Percentiles rank a stretch among this genome's conserved stretches.
Conservation (phyloP, 2,888 invertebrate genomes). For the Spodoptera exigua region DNA sequence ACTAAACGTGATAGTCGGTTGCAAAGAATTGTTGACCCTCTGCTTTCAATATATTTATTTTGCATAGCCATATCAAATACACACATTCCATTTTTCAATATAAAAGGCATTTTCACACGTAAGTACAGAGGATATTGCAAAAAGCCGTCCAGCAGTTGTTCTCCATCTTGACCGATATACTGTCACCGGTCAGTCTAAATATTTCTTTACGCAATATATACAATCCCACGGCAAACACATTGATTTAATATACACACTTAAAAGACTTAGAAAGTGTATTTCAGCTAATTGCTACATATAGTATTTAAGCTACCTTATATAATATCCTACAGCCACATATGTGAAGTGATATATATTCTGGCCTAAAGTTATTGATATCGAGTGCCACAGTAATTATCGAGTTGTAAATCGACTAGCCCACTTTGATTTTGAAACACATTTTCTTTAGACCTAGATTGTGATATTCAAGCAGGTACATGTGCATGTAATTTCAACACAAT, state of each 20-base stretch:
- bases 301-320: constrained; percentile 43
- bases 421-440: constrained; percentile 26
- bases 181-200: constrained; percentile 45
- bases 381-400: constrained; percentile 33
- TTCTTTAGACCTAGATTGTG: background rate
- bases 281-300: constrained; percentile 55
- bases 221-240: constrained; percentile 54
- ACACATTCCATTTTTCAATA: background rate
- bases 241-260: constrained; percentile 48
- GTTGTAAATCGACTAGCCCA: constrained; percentile 1
- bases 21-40: no score
- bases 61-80: no score
- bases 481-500: no score
- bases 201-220: constrained; percentile 54
- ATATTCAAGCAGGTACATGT: background rate
- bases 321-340: constrained; percentile 23
- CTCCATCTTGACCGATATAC: constrained; percentile 58
- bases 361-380: constrained; percentile 37
- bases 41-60: no score
- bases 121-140: constrained; percentile 48
- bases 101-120: constrained; percentile 14
- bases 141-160: constrained; percentile 40
- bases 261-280: constrained; percentile 59
- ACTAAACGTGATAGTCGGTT: no score
- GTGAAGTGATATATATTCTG: constrained; percentile 32